These are phyloP conservation scores for Coracias cyanogaster DNA, from an alignment of 2,797 vertebrate species.

Conservation along the genomic window DNA sequence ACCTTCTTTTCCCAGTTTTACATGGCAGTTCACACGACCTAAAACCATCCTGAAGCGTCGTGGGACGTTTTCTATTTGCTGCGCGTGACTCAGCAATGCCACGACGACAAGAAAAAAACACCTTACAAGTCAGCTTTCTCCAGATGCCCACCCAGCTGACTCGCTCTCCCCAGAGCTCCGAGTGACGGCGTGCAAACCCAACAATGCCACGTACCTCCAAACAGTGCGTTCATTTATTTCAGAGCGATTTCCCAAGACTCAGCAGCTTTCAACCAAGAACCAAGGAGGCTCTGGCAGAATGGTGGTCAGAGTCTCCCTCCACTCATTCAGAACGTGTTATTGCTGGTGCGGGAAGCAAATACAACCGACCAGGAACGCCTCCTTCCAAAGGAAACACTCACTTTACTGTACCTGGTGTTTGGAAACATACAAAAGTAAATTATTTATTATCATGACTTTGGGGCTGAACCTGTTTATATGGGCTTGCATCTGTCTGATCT, in stretches of 20 bases:
- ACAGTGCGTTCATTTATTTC: background rate
- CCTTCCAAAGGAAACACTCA: constrained; percentile 54
- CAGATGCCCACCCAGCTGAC: background rate
- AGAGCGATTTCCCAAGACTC: background rate
- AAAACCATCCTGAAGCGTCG: background rate
- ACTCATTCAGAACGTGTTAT: constrained; percentile 43
- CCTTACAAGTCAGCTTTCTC: background rate
- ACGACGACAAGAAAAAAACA: background rate
- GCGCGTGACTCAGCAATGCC: background rate
- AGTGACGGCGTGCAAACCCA: background rate
- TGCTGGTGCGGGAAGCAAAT: constrained; percentile 40
- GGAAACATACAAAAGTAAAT: constrained; percentile 48
- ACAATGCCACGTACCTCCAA: fast-evolving
- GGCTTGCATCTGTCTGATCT: constrained; percentile 59
- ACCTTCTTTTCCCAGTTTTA: background rate
- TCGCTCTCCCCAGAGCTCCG: background rate
- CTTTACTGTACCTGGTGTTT: constrained; percentile 54
- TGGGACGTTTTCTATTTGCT: background rate
- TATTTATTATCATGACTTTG: constrained; percentile 68
- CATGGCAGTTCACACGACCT: background rate
- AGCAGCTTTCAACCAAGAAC: background rate
- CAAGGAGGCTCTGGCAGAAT: background rate
- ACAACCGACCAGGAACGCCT: background rate
- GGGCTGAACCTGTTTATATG: constrained; percentile 62
- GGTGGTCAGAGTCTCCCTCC: constrained; percentile 41